phyloP scores from a whole-genome alignment of 2,888 invertebrate genomes.

The Agapostemon virescens region DNA sequence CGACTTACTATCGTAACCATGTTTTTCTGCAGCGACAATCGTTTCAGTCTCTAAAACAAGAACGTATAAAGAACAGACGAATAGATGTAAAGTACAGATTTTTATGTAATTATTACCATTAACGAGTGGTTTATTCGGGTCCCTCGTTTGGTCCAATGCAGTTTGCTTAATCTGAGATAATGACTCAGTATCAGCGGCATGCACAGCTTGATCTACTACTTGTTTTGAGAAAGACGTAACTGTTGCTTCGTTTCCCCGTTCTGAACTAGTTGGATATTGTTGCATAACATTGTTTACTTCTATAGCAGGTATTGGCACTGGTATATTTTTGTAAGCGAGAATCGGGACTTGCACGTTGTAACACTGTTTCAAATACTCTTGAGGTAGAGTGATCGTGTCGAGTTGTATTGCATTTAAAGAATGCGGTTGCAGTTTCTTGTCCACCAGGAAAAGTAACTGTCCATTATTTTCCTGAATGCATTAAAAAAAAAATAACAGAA shows the following conservation, averaged over 20 bases:
- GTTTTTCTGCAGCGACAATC: neutral
- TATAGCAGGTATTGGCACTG: constrained; percentile 60
- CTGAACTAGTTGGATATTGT: constrained; percentile 11
- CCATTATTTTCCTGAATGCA: constrained; percentile 60
- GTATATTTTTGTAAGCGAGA: constrained; percentile 67
- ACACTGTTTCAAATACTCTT: constrained; percentile 61
- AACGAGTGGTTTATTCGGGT: neutral
- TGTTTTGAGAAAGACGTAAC: neutral
- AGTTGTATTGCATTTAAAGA: constrained; percentile 52
- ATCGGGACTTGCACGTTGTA: constrained; percentile 69
- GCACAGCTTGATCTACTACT: constrained; percentile 7
- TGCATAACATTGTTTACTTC: constrained; percentile 14
- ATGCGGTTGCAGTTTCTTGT: constrained; percentile 61
- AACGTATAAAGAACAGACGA: neutral
- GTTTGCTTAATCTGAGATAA: neutral
- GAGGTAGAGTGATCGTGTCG: constrained; percentile 50
- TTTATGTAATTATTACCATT: constrained; percentile 16
- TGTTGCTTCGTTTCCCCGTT: neutral
- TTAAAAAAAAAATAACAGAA: constrained; percentile 33
- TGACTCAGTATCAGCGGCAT: neutral
- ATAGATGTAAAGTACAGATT: neutral
- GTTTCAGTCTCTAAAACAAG: constrained; percentile 9
- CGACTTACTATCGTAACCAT: neutral
- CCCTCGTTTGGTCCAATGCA: neutral
- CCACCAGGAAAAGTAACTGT: constrained; percentile 62